phyloP scores from a whole-genome alignment of 2,113 vertebrate genomes.

The Tretioscincus oriximinensis region DNA sequence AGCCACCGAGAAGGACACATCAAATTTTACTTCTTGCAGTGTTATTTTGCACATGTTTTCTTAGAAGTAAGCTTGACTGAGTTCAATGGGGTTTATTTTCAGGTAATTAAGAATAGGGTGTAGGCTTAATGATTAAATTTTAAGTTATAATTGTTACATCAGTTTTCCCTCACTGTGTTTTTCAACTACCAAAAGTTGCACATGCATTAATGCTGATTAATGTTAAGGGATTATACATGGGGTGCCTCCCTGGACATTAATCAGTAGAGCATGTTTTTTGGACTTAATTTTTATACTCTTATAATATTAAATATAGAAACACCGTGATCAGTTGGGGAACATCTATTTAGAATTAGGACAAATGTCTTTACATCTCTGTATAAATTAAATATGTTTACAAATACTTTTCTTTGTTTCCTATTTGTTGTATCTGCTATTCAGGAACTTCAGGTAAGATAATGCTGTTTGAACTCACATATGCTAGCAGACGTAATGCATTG shows the following conservation, averaged over 20 bases:
- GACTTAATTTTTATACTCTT: slow-evolving; percentile 6
- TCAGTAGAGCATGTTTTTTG: slow-evolving; percentile 10
- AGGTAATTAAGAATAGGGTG: background rate
- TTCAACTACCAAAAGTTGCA: background rate
- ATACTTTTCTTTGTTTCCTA: slow-evolving; percentile 81
- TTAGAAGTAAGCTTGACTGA: slow-evolving; percentile 1
- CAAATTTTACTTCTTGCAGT: background rate
- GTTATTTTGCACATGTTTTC: background rate
- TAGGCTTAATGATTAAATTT: background rate
- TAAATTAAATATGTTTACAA: slow-evolving; percentile 74
- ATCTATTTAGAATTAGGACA: slow-evolving; percentile 51
- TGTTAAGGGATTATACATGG: background rate
- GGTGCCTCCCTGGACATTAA: background rate
- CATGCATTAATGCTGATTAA: background rate
- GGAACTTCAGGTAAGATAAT: slow-evolving; percentile 94
- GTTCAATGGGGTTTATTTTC: background rate
- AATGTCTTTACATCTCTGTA: slow-evolving; percentile 47
- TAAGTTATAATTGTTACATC: slow-evolving; percentile 17
- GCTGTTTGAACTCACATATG: slow-evolving; percentile 65
- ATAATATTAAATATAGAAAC: slow-evolving; percentile 19
- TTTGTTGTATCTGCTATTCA: slow-evolving; percentile 84
- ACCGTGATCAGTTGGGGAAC: slow-evolving; percentile 38
- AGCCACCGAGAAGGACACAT: background rate
- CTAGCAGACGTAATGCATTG: slow-evolving; percentile 64
- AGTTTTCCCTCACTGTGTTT: background rate